Conservation (phyloP, 2,113 vertebrate genomes). For the Sciurus niger region DNA sequence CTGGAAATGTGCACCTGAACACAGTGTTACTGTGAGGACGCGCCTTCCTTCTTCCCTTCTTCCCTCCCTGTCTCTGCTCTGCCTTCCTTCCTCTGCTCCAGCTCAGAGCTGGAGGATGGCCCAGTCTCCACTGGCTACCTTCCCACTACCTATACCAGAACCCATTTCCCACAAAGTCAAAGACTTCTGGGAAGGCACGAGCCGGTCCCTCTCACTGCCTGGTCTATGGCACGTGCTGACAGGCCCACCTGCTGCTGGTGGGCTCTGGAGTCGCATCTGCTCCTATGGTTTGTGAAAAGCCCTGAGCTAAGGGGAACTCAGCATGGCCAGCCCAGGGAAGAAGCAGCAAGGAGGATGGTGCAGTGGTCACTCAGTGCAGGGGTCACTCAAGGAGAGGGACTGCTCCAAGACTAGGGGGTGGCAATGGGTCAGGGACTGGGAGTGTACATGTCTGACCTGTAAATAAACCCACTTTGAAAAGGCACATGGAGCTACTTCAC, state of each 20-base stretch:
- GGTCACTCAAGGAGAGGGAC: no score
- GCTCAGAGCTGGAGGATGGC: no score
- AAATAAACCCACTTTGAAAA: neutral
- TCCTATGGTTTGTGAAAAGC: no score
- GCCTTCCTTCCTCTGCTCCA: no score
- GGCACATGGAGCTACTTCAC: neutral
- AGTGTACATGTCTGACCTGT: neutral
- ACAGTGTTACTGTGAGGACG: no score
- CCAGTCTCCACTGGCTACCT: neutral
- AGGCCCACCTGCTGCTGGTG: neutral
- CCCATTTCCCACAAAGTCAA: neutral
- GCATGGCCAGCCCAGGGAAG: fast-evolving
- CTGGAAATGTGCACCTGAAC: neutral
- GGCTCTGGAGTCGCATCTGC: fast-evolving
- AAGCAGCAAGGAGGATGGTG: neutral
- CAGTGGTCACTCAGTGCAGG: no score
- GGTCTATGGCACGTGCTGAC: fast-evolving
- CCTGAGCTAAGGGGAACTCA: neutral
- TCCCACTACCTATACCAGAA: neutral
- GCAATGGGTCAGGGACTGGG: neutral
- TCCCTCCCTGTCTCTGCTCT: no score
- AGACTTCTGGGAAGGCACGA: neutral
- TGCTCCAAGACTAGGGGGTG: neutral
- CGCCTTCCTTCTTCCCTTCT: no score
- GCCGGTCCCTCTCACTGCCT: neutral